Evolutionary conservation across 1,140 invertebrate species (phyloP), one percentile per base, ranked within the genome.

Genomic region (Lucilia cuprina): DNA sequence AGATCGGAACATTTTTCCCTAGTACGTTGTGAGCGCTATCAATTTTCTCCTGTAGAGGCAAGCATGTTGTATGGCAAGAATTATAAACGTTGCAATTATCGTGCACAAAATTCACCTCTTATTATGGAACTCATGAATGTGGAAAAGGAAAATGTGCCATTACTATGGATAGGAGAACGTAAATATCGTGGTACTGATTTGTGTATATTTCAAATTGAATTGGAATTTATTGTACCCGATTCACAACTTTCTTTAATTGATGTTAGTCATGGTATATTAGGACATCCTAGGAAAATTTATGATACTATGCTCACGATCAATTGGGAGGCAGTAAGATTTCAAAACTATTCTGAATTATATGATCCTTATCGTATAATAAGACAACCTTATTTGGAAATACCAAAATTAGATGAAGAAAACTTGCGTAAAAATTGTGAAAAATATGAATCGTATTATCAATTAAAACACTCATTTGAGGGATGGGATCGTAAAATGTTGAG

Each of bases 111-210:
- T 10, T 91, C 89, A 9, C 89, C 89, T 8, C 80, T 91, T 0
- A 86, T 89, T 8, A 86, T 88, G 77, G 89, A 91, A 41, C 60
- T 91, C 14, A 35, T 74, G 21, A 85, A 88, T 83, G 84, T 91
- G 8, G 8, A 78, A 2, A 85, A 85, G 2, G 87, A 88, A 60
- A 87, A 91, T 84, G 49, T 87, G 55, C 88, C 88, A 13, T 87
- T 91, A 25, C 74, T 91, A 80, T 90, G 89, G 89, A 89, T 90
- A 34, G 89, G 89, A 0, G 87, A 90, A 9, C 86, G 88, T 2
- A 90, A 90, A 60, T 91, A 91, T 85, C 88, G 88, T 0, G 89
- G 89, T 19, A 89, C 85, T 8, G 87, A 91, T 83, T 25, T 34
- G 5, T 86, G 89, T 17, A 88, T 91, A 21, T 78, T 35, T 1